A percentile compares a stretch with the other conserved stretches of the same genome.
These are phyloP conservation scores for Porites lobata DNA, from an alignment of 92 coral and sea anemone species.

Conservation along the genomic window DNA sequence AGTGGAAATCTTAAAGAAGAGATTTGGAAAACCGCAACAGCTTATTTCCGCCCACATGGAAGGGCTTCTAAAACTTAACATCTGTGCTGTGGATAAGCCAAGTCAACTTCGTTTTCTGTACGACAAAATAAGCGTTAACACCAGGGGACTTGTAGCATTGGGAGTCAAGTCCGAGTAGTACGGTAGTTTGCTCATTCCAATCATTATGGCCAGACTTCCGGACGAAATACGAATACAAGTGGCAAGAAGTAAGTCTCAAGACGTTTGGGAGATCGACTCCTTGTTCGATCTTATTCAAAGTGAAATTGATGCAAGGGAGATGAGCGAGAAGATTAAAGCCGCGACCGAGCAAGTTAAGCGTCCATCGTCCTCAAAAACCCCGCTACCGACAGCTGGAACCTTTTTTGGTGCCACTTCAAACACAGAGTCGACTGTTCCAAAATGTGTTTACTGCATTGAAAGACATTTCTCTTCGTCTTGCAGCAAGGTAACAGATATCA, in stretches of 20 bases:
- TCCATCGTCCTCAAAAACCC: neutral
- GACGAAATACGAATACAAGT: constrained; percentile 44
- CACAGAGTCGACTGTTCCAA: constrained; percentile 19
- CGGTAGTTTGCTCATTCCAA: neutral
- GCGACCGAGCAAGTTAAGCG: constrained; percentile 8
- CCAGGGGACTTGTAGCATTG: constrained; percentile 27
- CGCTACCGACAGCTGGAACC: constrained; percentile 33
- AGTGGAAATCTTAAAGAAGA: constrained; percentile 22
- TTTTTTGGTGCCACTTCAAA: constrained; percentile 24
- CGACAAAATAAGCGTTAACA: constrained; percentile 33
- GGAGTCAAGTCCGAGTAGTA: constrained; percentile 41
- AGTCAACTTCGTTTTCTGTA: constrained; percentile 27
- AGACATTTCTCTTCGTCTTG: constrained; percentile 61
- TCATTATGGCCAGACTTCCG: constrained; percentile 30
- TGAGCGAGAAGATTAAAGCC: constrained; percentile 55
- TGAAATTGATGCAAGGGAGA: constrained; percentile 68
- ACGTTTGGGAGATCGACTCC: constrained; percentile 50
- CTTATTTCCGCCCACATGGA: constrained; percentile 67
- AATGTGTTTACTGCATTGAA: constrained; percentile 56
- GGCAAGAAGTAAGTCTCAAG: constrained; percentile 30
- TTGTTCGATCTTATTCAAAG: constrained; percentile 43
- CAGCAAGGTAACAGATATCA: constrained; percentile 29
- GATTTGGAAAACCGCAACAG: constrained; percentile 63
- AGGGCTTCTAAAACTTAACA: constrained; percentile 52
- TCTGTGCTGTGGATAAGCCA: neutral